phyloP scores from a whole-genome alignment of 2,797 vertebrate species.

The Synanceia verrucosa region DNA sequence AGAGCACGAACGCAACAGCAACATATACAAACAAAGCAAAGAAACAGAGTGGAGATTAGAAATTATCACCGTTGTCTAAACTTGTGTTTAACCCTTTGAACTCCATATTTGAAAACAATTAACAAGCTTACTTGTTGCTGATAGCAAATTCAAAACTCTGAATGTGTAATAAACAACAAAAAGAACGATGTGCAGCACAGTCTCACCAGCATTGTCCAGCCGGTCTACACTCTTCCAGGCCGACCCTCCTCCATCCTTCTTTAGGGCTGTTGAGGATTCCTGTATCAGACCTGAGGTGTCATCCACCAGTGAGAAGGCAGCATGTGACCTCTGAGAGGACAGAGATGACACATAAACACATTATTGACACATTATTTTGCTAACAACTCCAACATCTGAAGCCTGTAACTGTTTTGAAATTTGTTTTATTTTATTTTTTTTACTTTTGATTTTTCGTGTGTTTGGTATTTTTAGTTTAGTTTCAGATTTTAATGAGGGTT shows the following conservation, averaged over 20 bases:
- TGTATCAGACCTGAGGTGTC: conserved; percentile 33
- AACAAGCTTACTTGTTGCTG: not conserved
- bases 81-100: too few species aligned
- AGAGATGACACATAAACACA: not conserved
- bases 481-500: not conserved
- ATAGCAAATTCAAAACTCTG: not conserved
- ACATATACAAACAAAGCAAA: conserved; percentile 9
- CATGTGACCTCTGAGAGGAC: conserved; percentile 70
- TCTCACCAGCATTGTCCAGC: conserved; percentile 88
- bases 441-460: not conserved
- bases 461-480: not conserved
- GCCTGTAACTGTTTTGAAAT: too few species aligned
- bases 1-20: not conserved
- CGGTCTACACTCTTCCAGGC: conserved; percentile 89
- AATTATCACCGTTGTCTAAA: not conserved
- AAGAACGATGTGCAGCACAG: not conserved
- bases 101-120: too few species aligned
- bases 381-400: too few species aligned
- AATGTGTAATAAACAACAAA: not conserved
- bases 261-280: conserved; percentile 35
- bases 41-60: conserved; percentile 8
- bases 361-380: too few species aligned
- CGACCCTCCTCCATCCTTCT: conserved; percentile 68
- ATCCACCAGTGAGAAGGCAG: conserved; percentile 71
- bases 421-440: too few species aligned